Base-by-base conservation (phyloP, 1,140 invertebrate species). In the Drosophila ironensis region DNA sequence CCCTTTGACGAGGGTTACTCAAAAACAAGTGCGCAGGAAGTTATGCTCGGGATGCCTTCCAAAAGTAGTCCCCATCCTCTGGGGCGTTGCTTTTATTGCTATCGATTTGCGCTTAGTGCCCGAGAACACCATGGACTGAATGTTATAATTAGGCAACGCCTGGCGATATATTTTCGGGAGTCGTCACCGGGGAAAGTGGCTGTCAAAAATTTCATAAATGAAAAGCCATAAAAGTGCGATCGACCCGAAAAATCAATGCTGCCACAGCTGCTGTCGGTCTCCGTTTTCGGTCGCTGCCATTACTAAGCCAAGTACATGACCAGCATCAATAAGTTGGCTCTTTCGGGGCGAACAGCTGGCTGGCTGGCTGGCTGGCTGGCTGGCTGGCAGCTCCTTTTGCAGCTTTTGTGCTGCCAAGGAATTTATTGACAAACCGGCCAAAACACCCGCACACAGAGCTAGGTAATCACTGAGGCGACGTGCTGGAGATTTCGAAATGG, bases 321-420 rank as follows among this genome's bases (percentile, higher is more conserved):
- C 74, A 84, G 78, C 78, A 84, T 84, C 73, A 73, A 86, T 78
- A 82, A 82, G 78, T 71, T 77, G 54, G 50, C 41, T 30, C 52
- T 28, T 75, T 80, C 30, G 60, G 47, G 68, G 47, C 69, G 57
- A 77, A 70, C 78, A 84, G 71, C 76, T 81, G 30, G 30, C 30
- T 4, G n/a, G n/a, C n/a, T n/a, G n/a, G n/a, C n/a, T n/a, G n/a
- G n/a, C n/a, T n/a, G n/a, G n/a, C n/a, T n/a, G n/a, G n/a, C n/a
- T n/a, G n/a, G n/a, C n/a, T n/a, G n/a, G n/a, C 30, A 6, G n/a
- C 28, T 11, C 28, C 28, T n/a, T n/a, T n/a, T n/a, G 28, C 28
- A n/a, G 74, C 51, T 75, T 47, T 50, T 48, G 33, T 44, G 51
- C 38, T 28, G 44, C 50, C 56, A 72, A 72, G 48, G 54, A 76